Evolutionary conservation across 2,113 vertebrate species (phyloP).

Genomic region (Otus sunia): DNA sequence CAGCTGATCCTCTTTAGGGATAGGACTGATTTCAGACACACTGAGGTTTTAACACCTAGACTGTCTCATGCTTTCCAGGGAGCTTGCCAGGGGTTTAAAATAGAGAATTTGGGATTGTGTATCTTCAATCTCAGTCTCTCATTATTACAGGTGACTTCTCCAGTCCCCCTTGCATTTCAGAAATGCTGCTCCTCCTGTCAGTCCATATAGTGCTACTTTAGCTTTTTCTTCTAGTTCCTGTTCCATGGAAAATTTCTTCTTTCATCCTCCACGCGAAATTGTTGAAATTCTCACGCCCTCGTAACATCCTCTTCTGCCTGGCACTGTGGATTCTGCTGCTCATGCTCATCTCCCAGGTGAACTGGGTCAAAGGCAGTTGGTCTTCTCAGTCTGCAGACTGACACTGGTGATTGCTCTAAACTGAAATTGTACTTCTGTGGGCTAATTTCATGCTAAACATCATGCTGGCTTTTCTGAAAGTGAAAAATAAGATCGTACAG

Average conservation of each 20-base stretch:
- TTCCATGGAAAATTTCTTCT: not conserved
- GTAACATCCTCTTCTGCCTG: not conserved
- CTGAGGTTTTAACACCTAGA: not conserved
- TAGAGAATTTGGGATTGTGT: not conserved
- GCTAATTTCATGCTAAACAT: not conserved
- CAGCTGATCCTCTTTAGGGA: not conserved
- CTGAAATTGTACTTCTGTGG: not conserved
- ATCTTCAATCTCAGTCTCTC: not conserved
- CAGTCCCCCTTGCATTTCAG: not conserved
- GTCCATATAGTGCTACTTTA: not conserved
- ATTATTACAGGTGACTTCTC: not conserved
- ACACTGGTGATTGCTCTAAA: not conserved
- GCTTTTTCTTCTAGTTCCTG: not conserved
- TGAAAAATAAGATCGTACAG: not conserved
- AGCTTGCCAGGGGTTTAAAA: not conserved
- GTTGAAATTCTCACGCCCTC: not conserved
- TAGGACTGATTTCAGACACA: not conserved
- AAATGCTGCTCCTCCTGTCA: not conserved
- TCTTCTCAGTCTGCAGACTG: not conserved
- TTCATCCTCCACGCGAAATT: not conserved
- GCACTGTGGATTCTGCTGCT: not conserved
- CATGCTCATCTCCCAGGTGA: not conserved
- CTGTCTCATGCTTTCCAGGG: not conserved
- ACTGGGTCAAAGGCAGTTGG: not conserved
- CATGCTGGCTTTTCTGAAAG: not conserved